A percentile compares a stretch with the other conserved stretches of the same genome.
These are phyloP conservation scores for Antheraea mylitta DNA, from an alignment of 1,140 invertebrate species.

Conservation along the genomic window DNA sequence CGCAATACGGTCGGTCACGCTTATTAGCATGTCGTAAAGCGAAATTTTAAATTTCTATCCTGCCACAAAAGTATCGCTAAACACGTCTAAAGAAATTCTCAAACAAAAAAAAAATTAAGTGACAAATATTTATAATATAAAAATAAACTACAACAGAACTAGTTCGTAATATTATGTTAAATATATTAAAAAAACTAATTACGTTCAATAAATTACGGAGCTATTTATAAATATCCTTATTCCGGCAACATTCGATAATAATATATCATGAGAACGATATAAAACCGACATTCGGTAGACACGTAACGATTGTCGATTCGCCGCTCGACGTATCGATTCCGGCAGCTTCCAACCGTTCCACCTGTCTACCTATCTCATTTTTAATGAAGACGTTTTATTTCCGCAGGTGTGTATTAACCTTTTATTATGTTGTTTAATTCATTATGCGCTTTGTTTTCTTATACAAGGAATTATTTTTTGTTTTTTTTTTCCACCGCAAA, in stretches of 20 bases:
- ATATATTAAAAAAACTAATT: not conserved
- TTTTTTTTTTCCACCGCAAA: slow-evolving; percentile 44
- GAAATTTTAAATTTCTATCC: too few species aligned
- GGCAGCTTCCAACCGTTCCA: slow-evolving; percentile 3
- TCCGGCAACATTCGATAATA: not conserved
- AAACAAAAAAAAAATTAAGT: too few species aligned
- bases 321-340: not conserved
- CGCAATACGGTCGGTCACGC: too few species aligned
- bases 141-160: too few species aligned
- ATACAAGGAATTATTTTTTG: slow-evolving; percentile 4
- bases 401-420: slow-evolving; percentile 61
- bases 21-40: too few species aligned
- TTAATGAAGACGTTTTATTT: slow-evolving; percentile 69
- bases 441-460: slow-evolving; percentile 76
- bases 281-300: not conserved
- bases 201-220: not conserved
- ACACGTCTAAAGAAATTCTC: too few species aligned
- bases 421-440: slow-evolving; percentile 73
- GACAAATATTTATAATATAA: too few species aligned
- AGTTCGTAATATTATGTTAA: too few species aligned
- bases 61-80: too few species aligned
- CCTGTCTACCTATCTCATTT: slow-evolving; percentile 40
- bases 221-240: not conserved
- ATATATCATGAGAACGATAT: not conserved
- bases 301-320: slow-evolving; percentile 1